Evolutionary conservation across 2,888 invertebrate genomes (phyloP).

Genomic region (Corythucha ciliata): DNA sequence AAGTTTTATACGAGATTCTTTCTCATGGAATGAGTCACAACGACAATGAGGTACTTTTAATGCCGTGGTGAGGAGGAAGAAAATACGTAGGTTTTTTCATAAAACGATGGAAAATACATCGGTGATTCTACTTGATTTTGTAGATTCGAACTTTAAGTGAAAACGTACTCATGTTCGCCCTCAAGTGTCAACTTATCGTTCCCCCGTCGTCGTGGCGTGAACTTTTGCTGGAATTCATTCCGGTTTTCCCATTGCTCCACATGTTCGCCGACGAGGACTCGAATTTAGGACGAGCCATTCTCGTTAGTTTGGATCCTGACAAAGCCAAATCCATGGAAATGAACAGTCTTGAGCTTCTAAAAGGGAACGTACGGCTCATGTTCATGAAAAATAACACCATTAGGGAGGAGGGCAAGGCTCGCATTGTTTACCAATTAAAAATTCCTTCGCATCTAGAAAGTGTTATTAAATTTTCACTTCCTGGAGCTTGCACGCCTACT

Average conservation of each 20-base stretch:
- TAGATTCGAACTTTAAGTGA: constrained; percentile 51
- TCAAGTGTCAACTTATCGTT: constrained; percentile 55
- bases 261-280: constrained; percentile 49
- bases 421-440: constrained; percentile 15
- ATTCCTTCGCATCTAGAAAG: constrained; percentile 13
- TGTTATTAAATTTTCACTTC: too few relatives aligned
- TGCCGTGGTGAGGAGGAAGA: not conserved
- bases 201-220: constrained; percentile 54
- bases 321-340: constrained; percentile 42
- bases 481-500: constrained; percentile 1
- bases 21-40: constrained; percentile 49
- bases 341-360: constrained; percentile 40
- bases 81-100: not conserved
- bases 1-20: constrained; percentile 54
- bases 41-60: constrained; percentile 12
- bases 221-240: constrained; percentile 50
- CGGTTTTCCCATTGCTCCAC: constrained; percentile 52
- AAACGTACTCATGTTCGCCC: constrained; percentile 52
- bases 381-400: constrained; percentile 38
- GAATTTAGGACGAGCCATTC: constrained; percentile 50
- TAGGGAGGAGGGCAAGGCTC: constrained; percentile 14
- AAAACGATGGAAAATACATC: not conserved
- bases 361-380: constrained; percentile 46
- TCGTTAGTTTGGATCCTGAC: constrained; percentile 55
- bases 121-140: constrained; percentile 30